Base-by-base conservation (phyloP, 2,113 vertebrate species). In the Cynoglossus semilaevis region DNA sequence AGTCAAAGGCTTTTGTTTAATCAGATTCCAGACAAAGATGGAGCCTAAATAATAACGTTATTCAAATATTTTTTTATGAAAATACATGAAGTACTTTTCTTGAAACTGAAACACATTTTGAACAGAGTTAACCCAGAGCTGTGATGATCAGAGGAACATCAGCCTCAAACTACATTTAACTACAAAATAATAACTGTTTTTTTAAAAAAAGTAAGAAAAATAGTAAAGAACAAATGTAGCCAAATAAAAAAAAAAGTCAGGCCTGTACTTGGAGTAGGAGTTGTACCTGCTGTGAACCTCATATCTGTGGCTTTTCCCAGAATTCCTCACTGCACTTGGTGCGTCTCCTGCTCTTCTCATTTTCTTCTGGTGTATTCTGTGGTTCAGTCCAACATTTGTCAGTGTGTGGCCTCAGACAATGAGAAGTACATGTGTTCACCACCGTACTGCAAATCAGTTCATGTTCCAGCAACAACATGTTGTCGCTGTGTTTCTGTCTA, bases 301-400 rank as follows among this genome's bases (percentile, higher is more conserved):
- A 71, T 44, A 37, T 43, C 72, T 45, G 37, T 37, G 12, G 60
- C 56, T 52, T 54, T 68, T 57, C 55, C 63, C 70, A 60, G 65
- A 77, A 85, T 83, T 75, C 71, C 55, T 76, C 17, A 12, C 54
- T 47, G 56, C 51, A 72, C 66, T 57, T 75, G 69, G 78, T 62
- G 58, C 58, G 29, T 77, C 52, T 36, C 44, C 58, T 67, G 67
- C 51, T 63, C 69, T 67, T 77, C 61, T 77, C 59, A 60, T 78
- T 67, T 83, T 84, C 29, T 74, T 46, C 68, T 78, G 76, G 83
- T 76, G 53, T 50, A 57, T 72, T 79, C 79, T 70, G 75, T 70
- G 82, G 78, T 74, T 81, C 57, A 74, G 73, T 74, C 68, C 77
- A 63, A 78, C 78, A 83, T 65, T 63, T 82, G 77, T 72, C 78